These are phyloP conservation scores for Cryptotis parvus DNA, from an alignment of 2,113 vertebrate species.

Conservation along the genomic window DNA sequence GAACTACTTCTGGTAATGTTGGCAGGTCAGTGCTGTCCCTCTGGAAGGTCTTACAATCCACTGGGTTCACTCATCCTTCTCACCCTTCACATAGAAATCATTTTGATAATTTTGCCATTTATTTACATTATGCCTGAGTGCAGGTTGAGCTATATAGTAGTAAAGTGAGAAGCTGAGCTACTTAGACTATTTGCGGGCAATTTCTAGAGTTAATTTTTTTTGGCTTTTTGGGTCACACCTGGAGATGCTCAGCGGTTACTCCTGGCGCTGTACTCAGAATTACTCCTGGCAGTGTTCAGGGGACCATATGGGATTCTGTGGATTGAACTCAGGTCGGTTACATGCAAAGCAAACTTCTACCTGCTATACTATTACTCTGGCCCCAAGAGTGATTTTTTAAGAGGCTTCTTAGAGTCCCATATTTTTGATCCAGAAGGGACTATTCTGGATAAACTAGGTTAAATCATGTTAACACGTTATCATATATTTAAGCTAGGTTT, in stretches of 20 bases:
- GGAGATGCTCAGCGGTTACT: no score
- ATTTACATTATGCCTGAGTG: no score
- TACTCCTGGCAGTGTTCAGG: no score
- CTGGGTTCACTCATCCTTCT: not conserved
- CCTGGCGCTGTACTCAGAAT: no score
- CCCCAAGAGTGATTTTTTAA: no score
- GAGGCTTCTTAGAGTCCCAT: not conserved
- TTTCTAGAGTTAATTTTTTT: slow-evolving; percentile 3
- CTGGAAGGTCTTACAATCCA: not conserved
- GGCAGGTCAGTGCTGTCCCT: not conserved
- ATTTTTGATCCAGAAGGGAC: not conserved
- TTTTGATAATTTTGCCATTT: not conserved
- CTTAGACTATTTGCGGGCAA: slow-evolving; percentile 10
- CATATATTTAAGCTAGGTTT: not conserved
- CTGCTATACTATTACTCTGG: no score
- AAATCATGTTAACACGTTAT: no score
- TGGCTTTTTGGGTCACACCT: no score
- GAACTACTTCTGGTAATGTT: not conserved
- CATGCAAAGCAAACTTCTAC: no score
- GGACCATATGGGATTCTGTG: no score
- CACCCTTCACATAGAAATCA: not conserved
- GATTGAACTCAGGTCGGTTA: no score
- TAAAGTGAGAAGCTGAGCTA: not conserved
- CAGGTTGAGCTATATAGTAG: not conserved
- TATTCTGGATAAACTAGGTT: not conserved